Base-by-base conservation (phyloP, 2,888 invertebrate genomes). In the Diplolepis rosae region DNA sequence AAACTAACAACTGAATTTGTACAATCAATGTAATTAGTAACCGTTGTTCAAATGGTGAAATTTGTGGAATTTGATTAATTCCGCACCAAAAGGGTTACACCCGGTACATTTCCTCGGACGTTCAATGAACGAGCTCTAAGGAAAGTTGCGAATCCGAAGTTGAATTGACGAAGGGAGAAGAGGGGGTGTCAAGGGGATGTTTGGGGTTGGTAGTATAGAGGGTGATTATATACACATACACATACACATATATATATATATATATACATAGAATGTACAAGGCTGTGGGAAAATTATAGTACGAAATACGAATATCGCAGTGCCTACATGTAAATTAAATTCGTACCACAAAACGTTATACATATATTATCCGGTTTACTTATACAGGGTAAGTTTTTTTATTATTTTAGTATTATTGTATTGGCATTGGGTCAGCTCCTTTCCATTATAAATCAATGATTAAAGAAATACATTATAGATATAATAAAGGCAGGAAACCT, bases 121-220 rank as follows among this genome's bases (percentile, higher is more conserved):
- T 28, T 48, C 65, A 30, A 48, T 65, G 65, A 61, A 28, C 15
- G 48, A 48, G 61, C 48, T 22, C 28, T 11, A 56, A 66, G 66
- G 35, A 35, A 67, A 67, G 61, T 70, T 70, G 48, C 48, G 68
- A 39, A 42, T 68, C 30, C 39, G 35, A 54, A 39, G 68, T 68
- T 68, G 51, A 68, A 68, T 15, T 15, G 22, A 45, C 35, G 28
- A 11, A 24, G 50, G 28, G 70, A 27, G 27, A 52, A 67, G 67
- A 24, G 18, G 45, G 32, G 32, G 56, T 5, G 35, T 35, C 22
- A 24, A 39, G 35, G 35, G 13, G 35, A 6, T 39, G 32, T 35
- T 35, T 56, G 18, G 5, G 13, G 54, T 32, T 35, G 35, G 22
- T 35, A 18, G 22, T 24, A n/a, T 22, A 56, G 24, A 22, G 56